These are phyloP conservation scores for Drosophila pegasa DNA, from an alignment of 2,888 invertebrate species.

Conservation along the genomic window DNA sequence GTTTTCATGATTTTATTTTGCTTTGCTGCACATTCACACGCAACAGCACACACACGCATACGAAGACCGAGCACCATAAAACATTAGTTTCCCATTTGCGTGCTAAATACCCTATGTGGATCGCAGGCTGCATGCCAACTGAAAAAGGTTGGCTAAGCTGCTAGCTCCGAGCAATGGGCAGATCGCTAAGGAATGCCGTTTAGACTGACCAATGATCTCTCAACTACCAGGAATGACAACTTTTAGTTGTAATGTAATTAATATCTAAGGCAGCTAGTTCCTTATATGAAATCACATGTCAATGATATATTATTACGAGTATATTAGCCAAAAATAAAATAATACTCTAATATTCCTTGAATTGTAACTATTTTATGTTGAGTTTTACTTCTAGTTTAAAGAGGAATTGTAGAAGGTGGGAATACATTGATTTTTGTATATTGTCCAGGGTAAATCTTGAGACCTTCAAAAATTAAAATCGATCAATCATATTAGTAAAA, in stretches of 20 bases:
- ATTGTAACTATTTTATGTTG: not conserved
- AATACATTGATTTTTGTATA: too few species aligned
- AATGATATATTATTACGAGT: not conserved
- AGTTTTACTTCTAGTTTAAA: too few species aligned
- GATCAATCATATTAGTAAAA: too few species aligned
- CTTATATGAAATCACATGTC: not conserved
- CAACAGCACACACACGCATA: slow-evolving; percentile 46
- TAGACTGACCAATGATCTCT: slow-evolving; percentile 10
- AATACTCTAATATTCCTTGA: not conserved
- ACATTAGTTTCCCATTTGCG: slow-evolving; percentile 80
- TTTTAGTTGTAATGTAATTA: not conserved
- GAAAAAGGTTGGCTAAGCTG: slow-evolving; percentile 34
- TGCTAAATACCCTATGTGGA: slow-evolving; percentile 74
- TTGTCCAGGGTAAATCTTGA: too few species aligned
- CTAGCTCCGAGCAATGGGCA: slow-evolving; percentile 21
- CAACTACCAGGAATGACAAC: slow-evolving; percentile 23
- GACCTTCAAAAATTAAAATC: too few species aligned
- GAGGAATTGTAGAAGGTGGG: too few species aligned
- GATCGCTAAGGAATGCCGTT: slow-evolving; percentile 40
- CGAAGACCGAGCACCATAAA: slow-evolving; percentile 63
- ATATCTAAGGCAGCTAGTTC: not conserved
- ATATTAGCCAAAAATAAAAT: not conserved
- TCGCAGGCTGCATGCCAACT: slow-evolving; percentile 43
- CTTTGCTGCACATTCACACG: slow-evolving; percentile 67
- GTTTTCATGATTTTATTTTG: slow-evolving; percentile 53